Base-by-base conservation (phyloP, 2,797 vertebrate species). In the Periparus ater region DNA sequence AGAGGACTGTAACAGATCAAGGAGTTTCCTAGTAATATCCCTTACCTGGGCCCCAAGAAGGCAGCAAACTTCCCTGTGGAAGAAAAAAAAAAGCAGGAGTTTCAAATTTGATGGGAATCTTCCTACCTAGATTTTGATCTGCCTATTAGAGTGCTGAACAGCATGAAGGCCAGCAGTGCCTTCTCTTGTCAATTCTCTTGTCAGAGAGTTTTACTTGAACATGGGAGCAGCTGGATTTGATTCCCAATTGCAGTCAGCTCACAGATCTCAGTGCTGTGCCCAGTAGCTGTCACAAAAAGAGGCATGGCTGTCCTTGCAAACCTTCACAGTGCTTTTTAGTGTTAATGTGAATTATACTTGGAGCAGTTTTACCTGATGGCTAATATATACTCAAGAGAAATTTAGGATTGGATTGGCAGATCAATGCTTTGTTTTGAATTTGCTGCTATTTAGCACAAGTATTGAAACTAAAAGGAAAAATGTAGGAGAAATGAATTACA, bases 331-430 rank as follows among this genome's bases (percentile, higher is more conserved):
- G 34, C 55, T 82, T 94, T 93, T 89, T 81, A 81, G 58, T 66
- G 73, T 72, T 93, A 84, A 81, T 81, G 55, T 66, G 73, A 88
- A 88, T 94, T 83, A 81, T 62, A 77, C 36, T 83, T 89, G 62
- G 55, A 91, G 48, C 22, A 47, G 57, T 85, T 88, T 91, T 85
- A 79, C 78, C 76, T 91, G 71, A 75, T 86, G 51, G 54, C 47
- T 91, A 91, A 70, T 95, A 93, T 60, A 85, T 54, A 84, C 50
- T 76, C 58, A 51, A 61, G 72, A 95, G 73, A 92, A 91, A 84
- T 81, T 93, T 78, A 78, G 45, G 45, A 84, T 75, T 50, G 60
- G 19, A 79, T 87, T 91, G 66, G 42, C 70, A 92, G 47, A 81
- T 81, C 45, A 78, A 23, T 74, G 48, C 26, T 81, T 88, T 89